Evolutionary conservation across 2,113 vertebrate species (phyloP), one percentile per base, ranked within the genome.

Genomic region (Ceyx cyanopectus): DNA sequence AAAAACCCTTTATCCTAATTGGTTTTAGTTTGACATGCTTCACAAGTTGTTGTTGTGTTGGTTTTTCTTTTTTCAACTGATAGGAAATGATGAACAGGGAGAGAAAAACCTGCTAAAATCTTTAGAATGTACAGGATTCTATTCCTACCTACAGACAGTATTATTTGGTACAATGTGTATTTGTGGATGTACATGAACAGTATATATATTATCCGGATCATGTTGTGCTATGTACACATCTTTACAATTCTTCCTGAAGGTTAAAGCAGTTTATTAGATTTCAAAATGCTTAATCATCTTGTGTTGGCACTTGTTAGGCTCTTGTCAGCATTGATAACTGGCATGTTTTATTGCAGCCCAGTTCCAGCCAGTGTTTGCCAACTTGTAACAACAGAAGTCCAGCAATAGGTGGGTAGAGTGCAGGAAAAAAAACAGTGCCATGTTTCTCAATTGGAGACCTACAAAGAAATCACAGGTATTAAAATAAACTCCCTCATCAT

Each of bases 181-280:
- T 96, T 96, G 97, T 98, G 98, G 97, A 98, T 98, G 98, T 98
- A 98, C 96, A 98, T 97, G 97, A 98, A 98, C 97, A 97, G 98
- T 97, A 98, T 98, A 99, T 99, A 99, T 99, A 99, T 99, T 99
- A 99, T 99, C 99, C 98, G 95, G 98, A 98, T 99, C 98, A 98
- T 98, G 99, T 99, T 99, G 99, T 99, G 98, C 98, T 99, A 99
- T 99, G 98, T 99, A 99, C 99, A 99, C 96, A 97, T 99, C 99
- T 99, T 99, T 99, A 99, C 99, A 99, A 99, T 99, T 99, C 98
- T 99, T 99, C 99, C 99, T 99, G 99, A 99, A 99, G 98, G 98
- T 98, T 99, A 98, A 99, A 99, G 98, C 98, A 99, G 99, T 99
- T 99, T 99, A 98, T 98, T 98, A 98, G 98, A 98, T 98, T 99